Evolutionary conservation across 2,888 invertebrate genomes (phyloP), one percentile per base, ranked within the genome.

Genomic region (Gastracanthus pulcherrimus): DNA sequence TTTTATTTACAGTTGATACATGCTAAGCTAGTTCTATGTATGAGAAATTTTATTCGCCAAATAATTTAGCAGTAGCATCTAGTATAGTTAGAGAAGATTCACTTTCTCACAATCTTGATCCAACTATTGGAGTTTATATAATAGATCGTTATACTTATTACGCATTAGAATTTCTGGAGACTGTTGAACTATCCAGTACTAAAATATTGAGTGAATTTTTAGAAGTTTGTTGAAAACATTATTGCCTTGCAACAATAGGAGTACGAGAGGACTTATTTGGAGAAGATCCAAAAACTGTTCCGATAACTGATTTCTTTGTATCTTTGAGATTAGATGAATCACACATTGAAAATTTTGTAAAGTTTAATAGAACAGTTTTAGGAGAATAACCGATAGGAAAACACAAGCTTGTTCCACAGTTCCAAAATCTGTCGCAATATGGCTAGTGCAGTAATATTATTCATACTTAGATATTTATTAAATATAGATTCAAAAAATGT

Each of bases 21-120:
- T 99, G 99, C 87, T 99, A 99, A 92, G 99, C 99, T 5, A 98
- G 99, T 36, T 99, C 99, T 0, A 97, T 99, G 96, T 99, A 98
- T 91, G 97, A 98, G 90, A 96, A 97, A 89, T 98, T 99, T 90
- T 98, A 98, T 91, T 99, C 99, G 0, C 99, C 99, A 2, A 99
- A 99, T 92, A 98, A 99, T 85, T 93, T 99, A 84, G 98, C 98
- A 1, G 98, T 99, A 11, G 99, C 98, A 16, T 99, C 99, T 87
- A 99, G 99, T 93, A 94, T 98, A 86, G 98, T 99, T 0, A 99
- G 99, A n/a, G 99, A 99, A 92, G 99, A 99, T 92, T 99, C 99
- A 3, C 93, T 99, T 69, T 98, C 98, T 83, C 99, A 99, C 92
- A 99, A 99, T 91, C 97, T 99, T 19, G 99, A 99, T 92, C 97